Percentiles rank a stretch among this genome's conserved stretches.
phyloP scores from a whole-genome alignment of 1,140 invertebrate species.

The Probaryconus sp. region DNA sequence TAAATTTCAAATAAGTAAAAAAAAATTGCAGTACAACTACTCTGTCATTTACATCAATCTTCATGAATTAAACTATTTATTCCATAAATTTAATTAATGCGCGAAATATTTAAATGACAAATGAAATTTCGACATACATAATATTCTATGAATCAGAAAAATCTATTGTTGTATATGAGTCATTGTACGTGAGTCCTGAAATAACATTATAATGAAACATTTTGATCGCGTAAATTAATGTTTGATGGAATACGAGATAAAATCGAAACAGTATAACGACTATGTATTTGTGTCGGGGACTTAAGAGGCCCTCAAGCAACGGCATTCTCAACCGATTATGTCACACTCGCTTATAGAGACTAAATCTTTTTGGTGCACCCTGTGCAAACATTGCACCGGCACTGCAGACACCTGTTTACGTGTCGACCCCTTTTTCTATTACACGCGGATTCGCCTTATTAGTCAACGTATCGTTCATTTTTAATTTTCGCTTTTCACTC shows the following conservation, averaged over 20 bases:
- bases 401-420: conserved; percentile 41
- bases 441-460: conserved; percentile 13
- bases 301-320: conserved; percentile 60
- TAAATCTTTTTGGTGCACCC: conserved; percentile 61
- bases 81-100: too few relatives aligned
- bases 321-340: conserved; percentile 68
- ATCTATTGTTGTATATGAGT: too few relatives aligned
- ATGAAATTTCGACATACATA: too few relatives aligned
- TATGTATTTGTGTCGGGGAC: conserved; percentile 43
- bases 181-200: too few relatives aligned
- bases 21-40: too few relatives aligned
- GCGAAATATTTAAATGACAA: too few relatives aligned
- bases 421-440: conserved; percentile 25
- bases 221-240: conserved; percentile 15
- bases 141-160: too few relatives aligned
- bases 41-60: too few relatives aligned
- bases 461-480: conserved; percentile 38
- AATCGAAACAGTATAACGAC: conserved; percentile 21
- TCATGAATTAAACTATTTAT: too few relatives aligned
- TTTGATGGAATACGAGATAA: conserved; percentile 22
- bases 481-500: conserved; percentile 19
- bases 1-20: too few relatives aligned
- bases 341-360: conserved; percentile 64
- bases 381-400: conserved; percentile 31
- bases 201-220: not conserved